phyloP scores from a whole-genome alignment of 2,797 vertebrate genomes.

The Harpagifer antarcticus region DNA sequence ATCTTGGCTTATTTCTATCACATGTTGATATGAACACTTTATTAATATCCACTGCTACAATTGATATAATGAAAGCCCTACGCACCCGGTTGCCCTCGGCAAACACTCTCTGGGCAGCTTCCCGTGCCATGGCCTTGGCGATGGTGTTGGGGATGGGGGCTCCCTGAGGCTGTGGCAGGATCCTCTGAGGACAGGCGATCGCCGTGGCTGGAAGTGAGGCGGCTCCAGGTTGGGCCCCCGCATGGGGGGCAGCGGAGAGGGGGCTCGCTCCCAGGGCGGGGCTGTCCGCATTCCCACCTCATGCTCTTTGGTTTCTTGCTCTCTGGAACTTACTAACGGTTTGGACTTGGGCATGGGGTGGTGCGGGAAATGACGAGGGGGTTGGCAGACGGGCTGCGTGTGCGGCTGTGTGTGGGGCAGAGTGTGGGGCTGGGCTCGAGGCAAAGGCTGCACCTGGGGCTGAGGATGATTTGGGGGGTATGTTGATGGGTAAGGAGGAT shows the following conservation, averaged over 20 bases:
- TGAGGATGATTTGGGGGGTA: constrained; percentile 84
- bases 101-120: constrained; percentile 93
- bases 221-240: constrained; percentile 88
- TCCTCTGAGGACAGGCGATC: constrained; percentile 94
- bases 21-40: background rate
- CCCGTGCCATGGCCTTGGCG: constrained; percentile 97
- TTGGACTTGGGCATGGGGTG: constrained; percentile 89
- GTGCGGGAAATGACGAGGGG: constrained; percentile 86
- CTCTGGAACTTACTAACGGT: constrained; percentile 93
- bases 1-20: background rate
- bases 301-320: constrained; percentile 95
- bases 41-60: background rate
- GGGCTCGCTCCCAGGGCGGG: constrained; percentile 91
- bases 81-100: constrained; percentile 91
- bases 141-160: constrained; percentile 91
- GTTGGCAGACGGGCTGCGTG: constrained; percentile 82
- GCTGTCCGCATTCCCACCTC: constrained; percentile 83
- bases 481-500: constrained; percentile 86
- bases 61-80: background rate
- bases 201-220: constrained; percentile 85
- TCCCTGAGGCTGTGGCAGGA: constrained; percentile 97
- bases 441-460: constrained; percentile 81
- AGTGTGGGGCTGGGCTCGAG: constrained; percentile 80
- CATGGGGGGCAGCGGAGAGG: constrained; percentile 83
- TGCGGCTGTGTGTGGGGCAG: constrained; percentile 86